A percentile compares a stretch with the other conserved stretches of the same genome.
phyloP scores from a whole-genome alignment of 2,113 vertebrate genomes.

The Cottus gobio region DNA sequence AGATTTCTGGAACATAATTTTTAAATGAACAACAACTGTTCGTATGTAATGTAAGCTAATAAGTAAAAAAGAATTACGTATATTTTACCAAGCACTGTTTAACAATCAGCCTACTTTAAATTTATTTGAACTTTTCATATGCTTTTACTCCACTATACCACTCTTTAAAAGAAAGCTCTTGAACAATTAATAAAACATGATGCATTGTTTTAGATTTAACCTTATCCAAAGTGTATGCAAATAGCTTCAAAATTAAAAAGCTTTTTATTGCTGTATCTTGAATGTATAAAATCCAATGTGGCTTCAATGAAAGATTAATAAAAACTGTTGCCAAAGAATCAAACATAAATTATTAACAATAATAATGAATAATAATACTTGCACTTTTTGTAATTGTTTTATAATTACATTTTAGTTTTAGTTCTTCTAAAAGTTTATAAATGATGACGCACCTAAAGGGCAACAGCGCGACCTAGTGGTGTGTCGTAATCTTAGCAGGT shows the following conservation, averaged over 20 bases:
- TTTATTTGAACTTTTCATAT: background rate
- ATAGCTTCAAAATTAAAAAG: background rate
- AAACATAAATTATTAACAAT: background rate
- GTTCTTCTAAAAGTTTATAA: background rate
- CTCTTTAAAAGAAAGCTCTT: background rate
- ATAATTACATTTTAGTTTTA: background rate
- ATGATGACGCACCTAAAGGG: background rate
- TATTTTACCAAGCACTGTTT: background rate
- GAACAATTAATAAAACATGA: background rate
- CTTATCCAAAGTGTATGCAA: background rate
- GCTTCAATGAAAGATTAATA: background rate
- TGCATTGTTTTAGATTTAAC: background rate
- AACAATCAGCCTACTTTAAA: background rate
- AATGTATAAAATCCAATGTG: background rate
- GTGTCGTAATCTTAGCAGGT: background rate
- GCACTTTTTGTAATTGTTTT: background rate
- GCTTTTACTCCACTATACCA: background rate
- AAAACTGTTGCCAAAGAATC: background rate
- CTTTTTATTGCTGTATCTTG: background rate
- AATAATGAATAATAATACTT: background rate
- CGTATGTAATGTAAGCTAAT: background rate
- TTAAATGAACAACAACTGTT: background rate
- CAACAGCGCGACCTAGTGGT: background rate
- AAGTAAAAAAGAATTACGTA: background rate
- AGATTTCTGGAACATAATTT: background rate